These are phyloP conservation scores for Magallana angulata DNA, from an alignment of 1,140 invertebrate species.

Conservation along the genomic window DNA sequence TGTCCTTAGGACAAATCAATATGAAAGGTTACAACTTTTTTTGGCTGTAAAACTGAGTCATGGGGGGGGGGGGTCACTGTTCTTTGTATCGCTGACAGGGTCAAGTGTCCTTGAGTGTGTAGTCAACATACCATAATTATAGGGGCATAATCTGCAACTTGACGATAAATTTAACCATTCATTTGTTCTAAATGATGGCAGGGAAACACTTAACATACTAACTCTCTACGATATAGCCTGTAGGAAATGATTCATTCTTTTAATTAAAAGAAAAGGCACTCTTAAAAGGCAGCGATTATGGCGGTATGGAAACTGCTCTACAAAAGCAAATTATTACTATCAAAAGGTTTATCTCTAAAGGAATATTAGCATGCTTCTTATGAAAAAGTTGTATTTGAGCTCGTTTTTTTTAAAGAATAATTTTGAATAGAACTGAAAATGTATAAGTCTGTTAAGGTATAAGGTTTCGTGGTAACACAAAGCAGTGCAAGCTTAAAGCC, in stretches of 20 bases:
- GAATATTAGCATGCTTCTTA: neutral
- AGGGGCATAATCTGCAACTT: neutral
- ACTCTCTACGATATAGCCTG: neutral
- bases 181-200: neutral
- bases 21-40: too few relatives aligned
- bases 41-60: neutral
- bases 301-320: neutral
- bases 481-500: neutral
- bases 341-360: neutral
- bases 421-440: too few relatives aligned
- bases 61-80: neutral
- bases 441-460: too few relatives aligned
- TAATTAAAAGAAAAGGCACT: neutral
- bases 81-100: neutral
- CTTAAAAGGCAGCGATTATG: neutral
- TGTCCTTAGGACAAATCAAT: too few relatives aligned
- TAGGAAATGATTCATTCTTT: slow-evolving; percentile 20
- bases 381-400: too few relatives aligned
- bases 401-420: too few relatives aligned
- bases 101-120: neutral
- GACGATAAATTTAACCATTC: neutral
- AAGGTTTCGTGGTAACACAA: neutral
- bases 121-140: neutral
- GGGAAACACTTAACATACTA: neutral
- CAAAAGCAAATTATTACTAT: neutral